Evolutionary conservation across 2,113 vertebrate species (phyloP), one percentile per base, ranked within the genome.

Genomic region (Spermophilus dauricus): DNA sequence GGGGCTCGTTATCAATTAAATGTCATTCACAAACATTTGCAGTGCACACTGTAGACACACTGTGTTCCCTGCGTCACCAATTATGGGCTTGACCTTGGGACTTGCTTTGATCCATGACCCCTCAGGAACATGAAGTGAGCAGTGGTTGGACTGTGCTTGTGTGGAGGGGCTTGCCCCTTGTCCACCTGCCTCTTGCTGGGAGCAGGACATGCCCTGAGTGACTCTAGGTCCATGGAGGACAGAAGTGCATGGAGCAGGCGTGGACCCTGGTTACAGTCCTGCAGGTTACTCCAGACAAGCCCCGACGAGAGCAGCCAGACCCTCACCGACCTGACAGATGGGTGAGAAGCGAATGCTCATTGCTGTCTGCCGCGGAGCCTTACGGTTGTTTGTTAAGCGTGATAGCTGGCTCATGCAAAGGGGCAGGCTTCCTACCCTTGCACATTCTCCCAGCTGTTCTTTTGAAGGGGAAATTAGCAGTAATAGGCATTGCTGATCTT

Each of bases 61-160:
- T 22, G 37, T 30, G 3, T 16, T 75, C 91, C 26, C 39, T 65
- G 34, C 14, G 51, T 34, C 48, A 3, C 24, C n/a, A 26, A 39
- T 8, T 13, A 3, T 20, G 20, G 94, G 67, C 67, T 20, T 70
- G 87, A 39, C 80, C 67, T 94, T 85, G 93, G 51, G n/a, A 51
- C 39, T 92, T 42, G 32, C 17, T 30, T 26, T 65, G 53, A 42
- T 34, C 12, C 17, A 0, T 8, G 73, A 63, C 28, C 13, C 0
- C 10, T 28, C n/a, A 17, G 82, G n/a, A 56, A 77, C 20, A 1
- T 7, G 17, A 11, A 20, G 14, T 16, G 37, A 85, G 37, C 83
- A 77, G 69, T 2, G 16, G 32, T 10, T 56, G 42, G 45, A 34
- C 13, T 2, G 6, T 7, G 1, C 70, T 5, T 22, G 2, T 22